phyloP scores from a whole-genome alignment of 2,113 vertebrate species.

The Gallinago undulata region DNA sequence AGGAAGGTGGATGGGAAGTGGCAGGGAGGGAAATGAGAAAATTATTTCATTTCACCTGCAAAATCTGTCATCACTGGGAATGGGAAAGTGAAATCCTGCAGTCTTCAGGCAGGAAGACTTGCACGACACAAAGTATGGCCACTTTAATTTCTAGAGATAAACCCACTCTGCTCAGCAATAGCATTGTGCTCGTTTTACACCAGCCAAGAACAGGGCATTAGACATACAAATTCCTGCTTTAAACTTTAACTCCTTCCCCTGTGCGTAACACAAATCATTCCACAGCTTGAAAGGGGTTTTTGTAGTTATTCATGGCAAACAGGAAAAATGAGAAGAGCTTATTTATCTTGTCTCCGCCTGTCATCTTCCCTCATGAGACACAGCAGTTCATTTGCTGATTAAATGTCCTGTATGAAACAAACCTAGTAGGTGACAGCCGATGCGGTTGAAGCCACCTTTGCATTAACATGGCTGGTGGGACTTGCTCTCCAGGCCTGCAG shows the following conservation, averaged over 20 bases:
- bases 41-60: not conserved
- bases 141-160: not conserved
- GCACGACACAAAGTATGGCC: not conserved
- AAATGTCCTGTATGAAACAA: not conserved
- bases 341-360: not conserved
- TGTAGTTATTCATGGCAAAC: not conserved
- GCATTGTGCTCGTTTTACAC: not conserved
- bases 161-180: not conserved
- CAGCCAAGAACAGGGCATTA: not conserved
- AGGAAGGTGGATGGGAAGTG: not conserved
- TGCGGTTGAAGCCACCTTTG: not conserved
- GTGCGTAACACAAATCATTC: not conserved
- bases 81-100: not conserved
- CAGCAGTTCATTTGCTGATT: not conserved
- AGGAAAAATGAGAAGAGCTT: not conserved
- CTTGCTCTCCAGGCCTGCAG: not conserved
- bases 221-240: not conserved
- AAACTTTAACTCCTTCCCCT: not conserved
- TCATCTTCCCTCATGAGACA: not conserved
- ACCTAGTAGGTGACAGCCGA: not conserved
- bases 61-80: not conserved
- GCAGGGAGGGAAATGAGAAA: not conserved
- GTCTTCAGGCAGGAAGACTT: not conserved
- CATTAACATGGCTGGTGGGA: not conserved
- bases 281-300: accelerated